Conservation (phyloP, 2,888 invertebrate species). For the Hypomecis punctinalis region DNA sequence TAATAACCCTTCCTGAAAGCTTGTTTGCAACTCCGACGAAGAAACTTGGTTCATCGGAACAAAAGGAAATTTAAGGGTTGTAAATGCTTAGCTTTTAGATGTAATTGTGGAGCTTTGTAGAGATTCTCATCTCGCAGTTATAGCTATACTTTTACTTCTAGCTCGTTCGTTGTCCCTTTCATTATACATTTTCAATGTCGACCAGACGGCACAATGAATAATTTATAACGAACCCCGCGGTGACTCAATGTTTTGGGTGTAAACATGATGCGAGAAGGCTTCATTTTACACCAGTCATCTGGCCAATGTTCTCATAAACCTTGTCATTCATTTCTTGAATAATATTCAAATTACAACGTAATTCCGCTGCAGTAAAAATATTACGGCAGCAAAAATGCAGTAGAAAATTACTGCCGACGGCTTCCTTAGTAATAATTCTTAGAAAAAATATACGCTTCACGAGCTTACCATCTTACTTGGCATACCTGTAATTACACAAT, state of each 20-base stretch:
- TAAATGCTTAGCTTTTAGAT: conserved; percentile 19
- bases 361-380: background rate
- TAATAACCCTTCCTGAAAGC: conserved; percentile 12
- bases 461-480: background rate
- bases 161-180: conserved; percentile 15
- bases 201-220: conserved; percentile 7
- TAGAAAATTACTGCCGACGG: background rate
- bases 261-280: conserved; percentile 7
- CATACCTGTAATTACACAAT: conserved; percentile 6
- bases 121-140: conserved; percentile 9
- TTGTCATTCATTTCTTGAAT: background rate
- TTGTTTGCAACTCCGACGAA: conserved; percentile 16
- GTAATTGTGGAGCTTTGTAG: conserved; percentile 8
- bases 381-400: background rate
- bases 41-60: conserved; percentile 15
- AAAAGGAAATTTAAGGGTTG: conserved; percentile 15
- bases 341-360: background rate
- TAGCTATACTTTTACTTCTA: background rate
- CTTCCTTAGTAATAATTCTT: background rate
- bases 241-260: conserved; percentile 3
- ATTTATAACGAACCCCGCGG: background rate
- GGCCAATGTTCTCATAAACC: background rate
- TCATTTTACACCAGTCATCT: conserved; percentile 7
- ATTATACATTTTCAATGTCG: conserved; percentile 17
- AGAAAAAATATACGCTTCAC: background rate